Base-by-base conservation (phyloP, 2,888 invertebrate species). In the Pheosia tremula region DNA sequence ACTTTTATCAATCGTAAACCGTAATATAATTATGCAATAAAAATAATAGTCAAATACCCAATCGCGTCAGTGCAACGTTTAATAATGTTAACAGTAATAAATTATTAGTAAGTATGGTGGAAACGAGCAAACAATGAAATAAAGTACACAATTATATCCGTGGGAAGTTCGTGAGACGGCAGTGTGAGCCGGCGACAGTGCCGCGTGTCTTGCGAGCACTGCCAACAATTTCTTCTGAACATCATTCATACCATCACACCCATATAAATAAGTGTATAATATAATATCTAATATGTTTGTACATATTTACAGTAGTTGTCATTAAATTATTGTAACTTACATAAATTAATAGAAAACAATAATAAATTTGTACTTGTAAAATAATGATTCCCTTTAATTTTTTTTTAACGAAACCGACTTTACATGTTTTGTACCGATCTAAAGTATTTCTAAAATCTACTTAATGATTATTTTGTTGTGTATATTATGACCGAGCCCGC, bases 211-310 rank as follows among this genome's bases (percentile, higher is more conserved):
- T 83, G 77, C 79, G 79, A 83, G 82, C 81, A 82, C 83, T 82
- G 81, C 81, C 82, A 83, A 81, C 77, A 74, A 79, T 81, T 86
- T 85, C 79, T 81, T 81, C 75, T 80, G 83, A 89, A 87, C 85
- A 84, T 85, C 87, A 86, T 85, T 85, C 86, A 85, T 86, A 84
- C 85, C 86, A 86, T 82, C 81, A 81, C 86, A 84, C 80, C 80
- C 88, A 90, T 93, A 93, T 93, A 93, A 93, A 91, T 92, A 91
- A 88, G 87, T 89, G 87, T 90, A 89, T 87, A 86, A 81, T 82
- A 89, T 87, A 88, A 88, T 89, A 90, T 85, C 87, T 90, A 91
- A 85, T 82, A 84, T 83, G 84, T 91, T 91, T 93, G 90, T 93
- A 93, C 93, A 93, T 93, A 93, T 93, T 84, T 93, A 93, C 93